A percentile compares a stretch with the other conserved stretches of the same genome.
phyloP scores from a whole-genome alignment of 2,888 invertebrate genomes.

The Beris morrisii region DNA sequence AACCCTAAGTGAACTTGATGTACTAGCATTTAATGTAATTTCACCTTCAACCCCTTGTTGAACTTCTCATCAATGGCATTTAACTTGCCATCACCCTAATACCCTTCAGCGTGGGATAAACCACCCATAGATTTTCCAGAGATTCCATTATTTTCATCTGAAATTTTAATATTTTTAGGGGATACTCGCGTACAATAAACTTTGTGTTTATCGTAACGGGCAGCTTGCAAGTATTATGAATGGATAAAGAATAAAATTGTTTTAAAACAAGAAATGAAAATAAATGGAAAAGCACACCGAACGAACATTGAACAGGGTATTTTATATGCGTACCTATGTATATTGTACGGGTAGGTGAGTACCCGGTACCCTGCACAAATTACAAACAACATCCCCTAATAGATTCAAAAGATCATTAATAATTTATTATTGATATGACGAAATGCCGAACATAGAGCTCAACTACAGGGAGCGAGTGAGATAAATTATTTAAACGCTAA shows the following conservation, averaged over 20 bases:
- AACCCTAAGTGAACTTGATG: too few relatives aligned
- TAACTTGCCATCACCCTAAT: not conserved
- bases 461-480: slow-evolving; percentile 20
- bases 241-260: too few relatives aligned
- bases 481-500: slow-evolving; percentile 35
- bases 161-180: slow-evolving; percentile 29
- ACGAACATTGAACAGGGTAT: too few relatives aligned
- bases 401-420: slow-evolving; percentile 35
- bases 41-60: too few relatives aligned
- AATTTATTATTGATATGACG: slow-evolving; percentile 38
- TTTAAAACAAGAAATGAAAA: too few relatives aligned
- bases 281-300: too few relatives aligned
- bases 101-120: not conserved
- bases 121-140: not conserved
- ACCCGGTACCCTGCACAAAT: too few relatives aligned
- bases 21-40: too few relatives aligned
- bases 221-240: not conserved
- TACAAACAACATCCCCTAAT: slow-evolving; percentile 6
- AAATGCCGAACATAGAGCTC: slow-evolving; percentile 32
- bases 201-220: slow-evolving; percentile 11
- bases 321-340: too few relatives aligned
- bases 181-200: not conserved
- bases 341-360: too few relatives aligned
- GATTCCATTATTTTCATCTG: slow-evolving; percentile 29
- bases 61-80: not conserved